Conservation (phyloP, 37 sponge, comb jelly and placozoan genomes). For the Lycopodina hypogea region DNA sequence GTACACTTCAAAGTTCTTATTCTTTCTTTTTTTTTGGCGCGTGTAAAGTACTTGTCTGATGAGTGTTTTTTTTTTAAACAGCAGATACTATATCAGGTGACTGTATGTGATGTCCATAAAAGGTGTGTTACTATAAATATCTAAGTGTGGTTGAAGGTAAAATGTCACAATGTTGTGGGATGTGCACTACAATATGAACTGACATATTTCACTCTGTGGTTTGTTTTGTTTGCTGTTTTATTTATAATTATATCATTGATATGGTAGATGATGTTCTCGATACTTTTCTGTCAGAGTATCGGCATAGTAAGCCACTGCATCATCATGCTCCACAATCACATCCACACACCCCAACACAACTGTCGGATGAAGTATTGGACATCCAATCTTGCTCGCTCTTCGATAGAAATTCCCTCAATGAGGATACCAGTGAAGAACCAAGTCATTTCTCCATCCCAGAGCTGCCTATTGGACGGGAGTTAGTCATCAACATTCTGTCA, state of each 20-base stretch:
- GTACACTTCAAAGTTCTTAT: too few relatives aligned
- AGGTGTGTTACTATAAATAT: too few relatives aligned
- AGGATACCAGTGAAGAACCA: neutral
- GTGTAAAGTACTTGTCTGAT: too few relatives aligned
- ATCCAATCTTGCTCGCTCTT: neutral
- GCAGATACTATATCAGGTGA: too few relatives aligned
- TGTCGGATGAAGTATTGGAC: neutral
- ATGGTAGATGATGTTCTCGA: constrained; percentile 28
- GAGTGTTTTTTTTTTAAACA: too few relatives aligned
- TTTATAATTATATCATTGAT: neutral
- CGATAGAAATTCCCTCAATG: neutral
- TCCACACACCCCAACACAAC: neutral
- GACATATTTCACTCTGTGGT: too few relatives aligned
- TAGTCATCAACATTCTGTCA: constrained; percentile 67
- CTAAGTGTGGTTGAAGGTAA: too few relatives aligned
- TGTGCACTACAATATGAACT: too few relatives aligned
- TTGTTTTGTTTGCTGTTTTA: too few relatives aligned
- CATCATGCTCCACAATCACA: neutral
- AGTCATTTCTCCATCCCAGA: constrained; percentile 60
- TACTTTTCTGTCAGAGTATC: constrained; percentile 38
- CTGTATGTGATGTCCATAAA: too few relatives aligned
- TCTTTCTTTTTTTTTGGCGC: too few relatives aligned
- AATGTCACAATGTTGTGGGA: too few relatives aligned
- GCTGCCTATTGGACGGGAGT: constrained; percentile 73
- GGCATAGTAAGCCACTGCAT: neutral